These are phyloP conservation scores for Caenorhabditis sp. DNA, from an alignment of 2,888 invertebrate species.

Conservation along the genomic window DNA sequence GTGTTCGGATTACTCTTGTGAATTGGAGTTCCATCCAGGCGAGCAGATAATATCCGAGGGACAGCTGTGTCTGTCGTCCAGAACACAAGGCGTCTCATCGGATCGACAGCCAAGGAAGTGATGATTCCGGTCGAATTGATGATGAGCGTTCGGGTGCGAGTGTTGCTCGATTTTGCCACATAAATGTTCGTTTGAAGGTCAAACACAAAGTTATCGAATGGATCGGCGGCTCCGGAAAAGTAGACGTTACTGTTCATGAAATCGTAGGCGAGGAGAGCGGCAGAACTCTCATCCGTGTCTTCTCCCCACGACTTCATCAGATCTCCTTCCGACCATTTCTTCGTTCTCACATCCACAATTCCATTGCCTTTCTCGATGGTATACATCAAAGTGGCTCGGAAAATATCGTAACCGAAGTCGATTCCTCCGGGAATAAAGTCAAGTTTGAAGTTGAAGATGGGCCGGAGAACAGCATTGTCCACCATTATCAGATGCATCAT, in stretches of 20 bases:
- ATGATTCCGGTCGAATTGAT: slow-evolving; percentile 48
- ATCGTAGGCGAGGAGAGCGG: slow-evolving; percentile 25
- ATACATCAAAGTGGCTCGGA: slow-evolving; percentile 18
- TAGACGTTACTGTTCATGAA: slow-evolving; percentile 45
- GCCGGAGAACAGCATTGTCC: not conserved
- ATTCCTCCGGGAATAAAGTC: slow-evolving; percentile 28
- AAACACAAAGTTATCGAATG: slow-evolving; percentile 2
- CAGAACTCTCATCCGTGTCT: slow-evolving; percentile 11
- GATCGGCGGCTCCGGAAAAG: slow-evolving; percentile 22
- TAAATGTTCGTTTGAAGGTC: slow-evolving; percentile 38
- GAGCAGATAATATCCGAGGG: slow-evolving; percentile 24
- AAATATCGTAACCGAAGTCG: slow-evolving; percentile 25
- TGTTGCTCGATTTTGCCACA: not conserved
- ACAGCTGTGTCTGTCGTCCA: slow-evolving; percentile 28
- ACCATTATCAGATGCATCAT: slow-evolving; percentile 22
- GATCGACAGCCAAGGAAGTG: slow-evolving; percentile 28
- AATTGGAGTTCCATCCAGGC: slow-evolving; percentile 46
- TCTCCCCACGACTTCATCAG: slow-evolving; percentile 22
- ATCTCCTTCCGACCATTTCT: slow-evolving; percentile 27
- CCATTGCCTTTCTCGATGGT: not conserved
- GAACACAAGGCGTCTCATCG: slow-evolving; percentile 27
- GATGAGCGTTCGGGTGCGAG: slow-evolving; percentile 18
- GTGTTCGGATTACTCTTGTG: slow-evolving; percentile 14
- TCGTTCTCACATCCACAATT: slow-evolving; percentile 14
- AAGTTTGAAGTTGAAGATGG: slow-evolving; percentile 22